Evolutionary conservation across 2,888 invertebrate genomes (phyloP), one percentile per base, ranked within the genome.

Genomic region (Nomada ruficornis): DNA sequence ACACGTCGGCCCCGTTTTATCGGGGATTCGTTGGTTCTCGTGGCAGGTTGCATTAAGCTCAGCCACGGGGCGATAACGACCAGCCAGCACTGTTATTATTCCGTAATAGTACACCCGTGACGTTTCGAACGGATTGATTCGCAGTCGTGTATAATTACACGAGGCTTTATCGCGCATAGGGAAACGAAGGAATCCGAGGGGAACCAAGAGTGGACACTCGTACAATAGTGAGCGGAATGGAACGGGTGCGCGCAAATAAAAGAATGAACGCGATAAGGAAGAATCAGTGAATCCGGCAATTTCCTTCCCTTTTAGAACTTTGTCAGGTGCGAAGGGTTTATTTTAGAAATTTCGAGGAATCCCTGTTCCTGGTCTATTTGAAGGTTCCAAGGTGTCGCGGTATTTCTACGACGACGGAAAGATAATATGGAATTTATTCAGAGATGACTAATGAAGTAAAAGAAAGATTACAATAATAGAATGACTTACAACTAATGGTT

Each of bases 1-100:
- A 79, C 86, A 83, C 70, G 75, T 85, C 76, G 79, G 54, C 75
- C 76, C 57, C 55, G 79, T 86, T 85, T 86, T 79, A 86, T 86
- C 86, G 74, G 65, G 78, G 73, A 57, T 75, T 60, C 80, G 76
- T 64, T 68, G 71, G 71, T 72, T 76, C 67, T 42, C 64, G 55
- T 75, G 76, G 72, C 80, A 69, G 72, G 69, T 65, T 69, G 68
- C 67, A 73, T 69, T 80, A 80, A 73, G 65, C 54, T 20, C 65
- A 13, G 50, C 59, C 52, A 26, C 18, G 60, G 62, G 59, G 54
- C 47, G 75, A 82, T 76, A 82, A 76, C 71, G 76, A 59, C 68
- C 68, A 73, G 60, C 72, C 64, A 59, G 60, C 82, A 72, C 72
- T 68, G 75, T 78, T 77, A 78, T 83, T 82, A 83, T 69, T 60